Percentiles rank a stretch among this genome's conserved stretches.
phyloP scores from a whole-genome alignment of 2,797 vertebrate species.

The Gobio occitaniae region DNA sequence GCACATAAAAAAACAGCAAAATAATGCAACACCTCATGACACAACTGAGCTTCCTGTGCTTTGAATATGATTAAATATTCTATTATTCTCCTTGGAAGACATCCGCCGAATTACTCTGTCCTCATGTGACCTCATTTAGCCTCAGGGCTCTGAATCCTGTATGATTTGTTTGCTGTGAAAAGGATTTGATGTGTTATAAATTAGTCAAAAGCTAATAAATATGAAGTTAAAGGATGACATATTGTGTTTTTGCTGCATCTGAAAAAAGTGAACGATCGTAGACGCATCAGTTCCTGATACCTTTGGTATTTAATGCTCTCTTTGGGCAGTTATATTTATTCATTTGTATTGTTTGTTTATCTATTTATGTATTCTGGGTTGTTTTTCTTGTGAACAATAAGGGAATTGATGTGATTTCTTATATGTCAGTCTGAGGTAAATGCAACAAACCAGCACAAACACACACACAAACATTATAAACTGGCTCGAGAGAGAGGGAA shows the following conservation, averaged over 20 bases:
- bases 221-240: background rate
- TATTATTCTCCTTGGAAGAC: conserved; percentile 10
- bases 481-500: background rate
- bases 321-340: conserved; percentile 23
- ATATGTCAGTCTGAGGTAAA: conserved; percentile 8
- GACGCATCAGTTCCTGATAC: background rate
- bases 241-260: background rate
- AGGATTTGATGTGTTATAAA: background rate
- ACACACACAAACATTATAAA: conserved; percentile 51
- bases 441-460: background rate
- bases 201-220: conserved; percentile 1
- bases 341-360: conserved; percentile 14
- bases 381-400: conserved; percentile 27
- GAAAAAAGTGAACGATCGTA: background rate
- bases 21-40: background rate
- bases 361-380: conserved; percentile 25
- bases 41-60: conserved; percentile 12
- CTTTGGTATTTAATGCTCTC: conserved; percentile 16
- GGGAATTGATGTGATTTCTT: conserved; percentile 25
- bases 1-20: background rate
- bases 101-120: background rate
- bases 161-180: background rate
- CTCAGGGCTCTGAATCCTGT: background rate
- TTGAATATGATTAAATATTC: conserved; percentile 13
- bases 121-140: conserved; percentile 12